phyloP scores from a whole-genome alignment of 2,113 vertebrate genomes.

The Elephas maximus region DNA sequence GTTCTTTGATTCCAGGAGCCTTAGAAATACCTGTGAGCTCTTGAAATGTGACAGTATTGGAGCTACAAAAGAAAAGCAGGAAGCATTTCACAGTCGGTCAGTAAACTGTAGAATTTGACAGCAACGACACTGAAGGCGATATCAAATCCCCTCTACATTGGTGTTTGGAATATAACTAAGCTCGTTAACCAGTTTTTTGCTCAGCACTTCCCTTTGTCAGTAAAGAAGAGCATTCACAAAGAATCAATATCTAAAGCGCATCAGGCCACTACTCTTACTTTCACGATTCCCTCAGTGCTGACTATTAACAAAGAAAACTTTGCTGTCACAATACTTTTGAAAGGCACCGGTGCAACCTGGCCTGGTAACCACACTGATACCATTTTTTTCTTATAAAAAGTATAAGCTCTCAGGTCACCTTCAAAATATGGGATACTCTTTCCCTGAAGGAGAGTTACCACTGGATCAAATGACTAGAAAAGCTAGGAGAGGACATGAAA shows the following conservation, averaged over 20 bases:
- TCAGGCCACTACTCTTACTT: constrained; percentile 21
- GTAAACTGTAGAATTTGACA: constrained; percentile 59
- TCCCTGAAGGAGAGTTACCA: constrained; percentile 62
- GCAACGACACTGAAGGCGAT: constrained; percentile 13
- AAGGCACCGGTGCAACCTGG: constrained; percentile 49
- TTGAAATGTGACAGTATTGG: not conserved
- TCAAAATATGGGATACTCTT: constrained; percentile 64
- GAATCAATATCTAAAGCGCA: constrained; percentile 81
- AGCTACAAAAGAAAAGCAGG: constrained; percentile 55
- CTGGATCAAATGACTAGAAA: constrained; percentile 52
- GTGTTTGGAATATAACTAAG: constrained; percentile 78
- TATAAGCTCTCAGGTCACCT: constrained; percentile 74
- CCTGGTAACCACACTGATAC: constrained; percentile 10
- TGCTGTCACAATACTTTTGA: constrained; percentile 46
- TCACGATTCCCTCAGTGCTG: constrained; percentile 23
- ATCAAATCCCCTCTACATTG: not conserved
- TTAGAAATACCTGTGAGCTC: constrained; percentile 65
- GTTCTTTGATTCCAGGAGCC: constrained; percentile 62
- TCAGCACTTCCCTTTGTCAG: constrained; percentile 77
- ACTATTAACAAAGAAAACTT: constrained; percentile 76
- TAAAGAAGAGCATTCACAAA: constrained; percentile 78
- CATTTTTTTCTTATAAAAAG: constrained; percentile 66
- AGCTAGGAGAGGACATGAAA: not conserved
- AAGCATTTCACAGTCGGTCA: constrained; percentile 63
- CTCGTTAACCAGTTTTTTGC: constrained; percentile 68